Evolutionary conservation across 2,888 invertebrate species (phyloP), one percentile per base, ranked within the genome.

Genomic region (Eupeodes latifasciatus): DNA sequence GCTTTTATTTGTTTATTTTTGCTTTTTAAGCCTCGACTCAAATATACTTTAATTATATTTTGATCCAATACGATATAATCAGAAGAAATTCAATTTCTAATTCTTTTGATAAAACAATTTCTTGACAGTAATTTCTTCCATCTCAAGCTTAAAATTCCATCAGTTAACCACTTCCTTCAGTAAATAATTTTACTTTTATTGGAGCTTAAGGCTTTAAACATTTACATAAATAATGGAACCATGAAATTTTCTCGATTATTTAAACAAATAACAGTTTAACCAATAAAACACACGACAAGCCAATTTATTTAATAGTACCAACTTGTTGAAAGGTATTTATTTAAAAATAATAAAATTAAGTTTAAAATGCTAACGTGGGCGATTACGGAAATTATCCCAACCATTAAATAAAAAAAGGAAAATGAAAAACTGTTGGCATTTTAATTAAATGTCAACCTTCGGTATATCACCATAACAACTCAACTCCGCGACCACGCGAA

Each of bases 361-460:
- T 14, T 36, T 14, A 14, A 47, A 51, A 16, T 40, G 10, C 11
- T 44, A 62, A 62, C 62, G 51, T 72, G 47, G 72, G 72, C 72
- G 59, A 69, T 59, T 62, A 62, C 61, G 78, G 69, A 79, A 79
- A 79, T 53, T 27, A 62, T 44, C 34, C 4, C 11, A 12, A 6
- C n/a, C 44, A 53, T 44, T 62, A 44, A 67, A 36, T 14, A 9
- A 19, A 3, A 62, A 62, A 59, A 27, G 4, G 10, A 27, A 61
- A 36, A 51, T 51, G 4, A 51, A 34, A 66, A 53, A 36, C 7
- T 14, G 12, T 51, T 67, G 66, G 14, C 64, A 71, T 77, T 77
- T 71, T 66, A 78, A 66, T 71, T 55, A 72, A 72, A 59, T 72
- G 61, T 69, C 59, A 44, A 53, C 40, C 69, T 67, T 47, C n/a